Evolutionary conservation across 1,140 invertebrate genomes (phyloP), one percentile per base, ranked within the genome.

Genomic region (Campoletis sonorensis): DNA sequence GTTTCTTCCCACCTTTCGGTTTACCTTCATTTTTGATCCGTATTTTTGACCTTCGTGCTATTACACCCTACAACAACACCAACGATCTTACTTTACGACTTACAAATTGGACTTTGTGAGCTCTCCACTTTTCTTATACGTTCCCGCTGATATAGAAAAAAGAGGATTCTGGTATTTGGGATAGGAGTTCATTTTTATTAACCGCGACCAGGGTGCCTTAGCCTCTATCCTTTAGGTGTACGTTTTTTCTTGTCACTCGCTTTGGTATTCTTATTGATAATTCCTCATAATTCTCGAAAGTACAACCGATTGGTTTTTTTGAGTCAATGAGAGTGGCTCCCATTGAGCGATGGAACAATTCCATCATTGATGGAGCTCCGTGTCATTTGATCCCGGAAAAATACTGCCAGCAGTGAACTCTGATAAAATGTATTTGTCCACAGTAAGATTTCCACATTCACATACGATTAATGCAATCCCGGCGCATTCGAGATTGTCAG

Each of bases 381-480:
- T n/a, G n/a, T n/a, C 40, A 85, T 85, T 85, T 85, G 84, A 85
- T 85, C 84, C 83, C 82, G 81, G 80, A 80, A 71, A 83, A 85
- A 82, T 83, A 81, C 81, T 61, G 72, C 11, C 37, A 79, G 51
- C 26, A 61, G 26, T 54, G 26, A 37, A 40, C 27, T n/a, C 73
- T 33, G 40, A 26, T 51, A 73, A 76, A 33, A 61, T 61, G 27
- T 49, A 21, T 40, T 23, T 30, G 79, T 79, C 64, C 80, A 54
- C 64, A 10, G 64, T 8, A 27, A 26, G 16, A 23, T 23, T n/a
- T 23, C 1, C 7, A 61, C 18, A 61, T 4, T n/a, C 8, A 21
- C n/a, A 79, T 75, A 54, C 84, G 79, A 51, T 51, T 51, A 49
- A 18, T 58, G 45, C 45, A 75, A 18, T 61, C 16, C 40, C 8